Base-by-base conservation (phyloP, 1,140 invertebrate species). In the Ips typographus region DNA sequence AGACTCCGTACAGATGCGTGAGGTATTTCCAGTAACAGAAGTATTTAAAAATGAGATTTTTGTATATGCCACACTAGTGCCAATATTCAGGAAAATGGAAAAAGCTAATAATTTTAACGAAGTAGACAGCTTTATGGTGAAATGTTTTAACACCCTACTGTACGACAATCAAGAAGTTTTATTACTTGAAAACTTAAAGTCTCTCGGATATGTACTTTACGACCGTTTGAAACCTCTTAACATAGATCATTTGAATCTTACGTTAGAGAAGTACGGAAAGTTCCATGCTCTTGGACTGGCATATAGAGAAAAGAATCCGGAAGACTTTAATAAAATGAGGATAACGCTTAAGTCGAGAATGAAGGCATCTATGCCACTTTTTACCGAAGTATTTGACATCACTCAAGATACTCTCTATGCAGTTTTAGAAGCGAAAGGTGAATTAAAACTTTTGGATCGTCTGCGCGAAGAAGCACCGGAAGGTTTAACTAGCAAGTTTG, bases 221-320 rank as follows among this genome's bases (percentile, higher is more conserved):
- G 49, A 70, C 22, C 36, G 38, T 51, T 44, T 38, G 1, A n/a
- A 37, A 40, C 52, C 53, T 4, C 56, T 70, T 43, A 40, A 58
- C 36, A n/a, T 65, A 8, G 44, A 65, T 4, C 68, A 70, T 43
- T 22, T 70, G 38, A 58, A 65, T 6, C 38, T 49, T 1, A 78
- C 82, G 2, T 77, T 86, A 22, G 77, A 78, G 64, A 80, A 77
- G 8, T 80, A 86, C 70, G 85, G 80, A 6, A 81, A 79, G 58
- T 79, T 84, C 7, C 85, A 87, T 75, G 84, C 84, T 1, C 58
- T 83, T 0, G 82, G 82, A 0, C 77, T 82, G 59, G 82, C 81
- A 0, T 74, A 84, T 51, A 83, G 81, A 66, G 71, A 80, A 38
- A 75, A 79, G 60, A 66, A 80, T 38, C 74, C 74, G n/a, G 72